These are phyloP conservation scores for Tyrannus savana DNA, from an alignment of 2,113 vertebrate genomes.

Conservation along the genomic window DNA sequence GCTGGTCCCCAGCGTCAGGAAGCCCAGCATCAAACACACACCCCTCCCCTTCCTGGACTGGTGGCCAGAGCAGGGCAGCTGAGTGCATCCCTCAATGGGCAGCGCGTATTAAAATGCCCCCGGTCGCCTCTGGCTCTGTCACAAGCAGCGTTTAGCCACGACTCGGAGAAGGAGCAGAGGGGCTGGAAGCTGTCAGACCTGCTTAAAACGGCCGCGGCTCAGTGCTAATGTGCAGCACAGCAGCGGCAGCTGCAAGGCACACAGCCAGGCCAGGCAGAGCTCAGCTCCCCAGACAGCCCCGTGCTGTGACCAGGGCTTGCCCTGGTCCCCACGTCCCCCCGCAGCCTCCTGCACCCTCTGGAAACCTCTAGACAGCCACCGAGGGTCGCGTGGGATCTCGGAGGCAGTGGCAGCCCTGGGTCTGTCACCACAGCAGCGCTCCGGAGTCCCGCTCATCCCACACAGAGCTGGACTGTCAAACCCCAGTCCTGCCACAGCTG, in stretches of 20 bases:
- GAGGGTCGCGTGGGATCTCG: not conserved
- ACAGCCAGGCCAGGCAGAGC: not conserved
- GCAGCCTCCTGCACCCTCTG: not conserved
- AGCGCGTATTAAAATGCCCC: not conserved
- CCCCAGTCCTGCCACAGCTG: not conserved
- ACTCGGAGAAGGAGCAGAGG: not conserved
- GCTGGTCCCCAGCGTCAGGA: not conserved
- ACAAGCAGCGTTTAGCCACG: not conserved
- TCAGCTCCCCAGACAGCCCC: not conserved
- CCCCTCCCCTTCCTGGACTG: fast-evolving
- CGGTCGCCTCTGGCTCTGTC: not conserved
- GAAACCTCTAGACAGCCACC: not conserved
- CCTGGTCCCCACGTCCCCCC: fast-evolving
- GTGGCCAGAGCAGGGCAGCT: not conserved
- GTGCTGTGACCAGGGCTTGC: not conserved
- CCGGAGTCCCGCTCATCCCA: not conserved
- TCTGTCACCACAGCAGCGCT: not conserved
- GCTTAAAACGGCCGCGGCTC: not conserved
- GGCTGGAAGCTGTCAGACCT: constrained; percentile 24
- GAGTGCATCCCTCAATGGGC: not conserved
- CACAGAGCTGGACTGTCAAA: fast-evolving
- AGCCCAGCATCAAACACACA: not conserved
- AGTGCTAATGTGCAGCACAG: not conserved
- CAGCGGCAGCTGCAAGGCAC: not conserved
- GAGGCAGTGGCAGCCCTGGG: not conserved